These are phyloP conservation scores for Diabrotica undecimpunctata DNA, from an alignment of 1,140 invertebrate genomes.

Conservation along the genomic window DNA sequence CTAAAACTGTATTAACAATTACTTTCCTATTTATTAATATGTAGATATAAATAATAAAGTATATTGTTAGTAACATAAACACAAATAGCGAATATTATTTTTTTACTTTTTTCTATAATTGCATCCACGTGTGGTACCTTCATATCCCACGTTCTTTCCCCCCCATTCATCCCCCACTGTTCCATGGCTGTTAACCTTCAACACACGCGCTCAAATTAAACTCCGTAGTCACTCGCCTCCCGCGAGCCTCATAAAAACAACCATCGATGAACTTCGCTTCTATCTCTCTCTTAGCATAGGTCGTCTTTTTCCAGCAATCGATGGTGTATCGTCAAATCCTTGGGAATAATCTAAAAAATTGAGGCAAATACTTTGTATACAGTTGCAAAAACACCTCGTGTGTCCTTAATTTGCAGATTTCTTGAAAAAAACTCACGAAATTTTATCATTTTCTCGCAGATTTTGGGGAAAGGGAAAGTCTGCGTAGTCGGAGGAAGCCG, in stretches of 20 bases:
- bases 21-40: too few species aligned
- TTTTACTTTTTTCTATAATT: too few species aligned
- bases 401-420: conserved; percentile 7
- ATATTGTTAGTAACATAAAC: too few species aligned
- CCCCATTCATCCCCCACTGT: not conserved
- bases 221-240: conserved; percentile 29
- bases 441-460: conserved; percentile 16
- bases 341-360: conserved; percentile 19
- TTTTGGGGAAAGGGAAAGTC: conserved; percentile 37
- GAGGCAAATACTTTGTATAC: conserved; percentile 6
- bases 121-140: not conserved
- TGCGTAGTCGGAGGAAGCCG: conserved; percentile 28
- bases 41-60: too few species aligned
- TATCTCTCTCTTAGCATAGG: not conserved
- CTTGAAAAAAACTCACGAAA: conserved; percentile 3
- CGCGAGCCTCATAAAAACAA: conserved; percentile 26
- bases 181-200: conserved; percentile 19
- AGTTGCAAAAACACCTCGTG: conserved; percentile 4
- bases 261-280: conserved; percentile 17
- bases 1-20: too few species aligned
- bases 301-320: not conserved
- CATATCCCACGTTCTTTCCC: not conserved
- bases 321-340: conserved; percentile 5
- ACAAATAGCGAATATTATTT: too few species aligned
- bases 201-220: conserved; percentile 25